phyloP scores from a whole-genome alignment of 2,113 vertebrate species.

The Cynoglossus semilaevis region DNA sequence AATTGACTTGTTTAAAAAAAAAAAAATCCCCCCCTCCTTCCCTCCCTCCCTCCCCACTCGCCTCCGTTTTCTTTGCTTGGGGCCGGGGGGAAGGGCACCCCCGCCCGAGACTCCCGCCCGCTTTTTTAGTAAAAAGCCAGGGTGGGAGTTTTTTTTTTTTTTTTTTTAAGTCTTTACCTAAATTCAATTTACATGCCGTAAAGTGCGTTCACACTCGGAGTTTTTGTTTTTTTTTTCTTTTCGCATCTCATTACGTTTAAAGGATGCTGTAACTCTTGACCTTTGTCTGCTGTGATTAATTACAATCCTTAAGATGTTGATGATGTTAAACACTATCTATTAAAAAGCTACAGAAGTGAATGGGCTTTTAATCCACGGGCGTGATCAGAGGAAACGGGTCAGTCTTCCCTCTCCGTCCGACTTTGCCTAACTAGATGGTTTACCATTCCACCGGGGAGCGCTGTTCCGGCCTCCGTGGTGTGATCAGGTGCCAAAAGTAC shows the following conservation, averaged over 20 bases:
- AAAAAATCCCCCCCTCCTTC: no score
- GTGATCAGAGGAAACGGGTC: slow-evolving; percentile 27
- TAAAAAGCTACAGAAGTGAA: background rate
- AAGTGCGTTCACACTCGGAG: slow-evolving; percentile 6
- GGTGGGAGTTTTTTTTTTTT: slow-evolving; percentile 13
- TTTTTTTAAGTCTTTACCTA: slow-evolving; percentile 6
- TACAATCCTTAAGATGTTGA: background rate
- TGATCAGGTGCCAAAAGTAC: slow-evolving; percentile 70
- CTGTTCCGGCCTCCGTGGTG: slow-evolving; percentile 61
- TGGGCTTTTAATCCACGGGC: slow-evolving; percentile 1
- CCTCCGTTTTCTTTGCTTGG: slow-evolving; percentile 4
- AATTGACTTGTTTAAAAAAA: background rate
- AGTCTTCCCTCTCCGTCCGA: slow-evolving; percentile 55
- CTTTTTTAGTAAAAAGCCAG: slow-evolving; percentile 8
- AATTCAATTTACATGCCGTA: slow-evolving; percentile 9
- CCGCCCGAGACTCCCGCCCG: slow-evolving; percentile 7
- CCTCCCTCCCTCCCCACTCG: background rate
- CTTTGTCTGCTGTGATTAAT: slow-evolving; percentile 4
- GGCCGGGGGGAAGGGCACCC: background rate
- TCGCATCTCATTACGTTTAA: slow-evolving; percentile 14
- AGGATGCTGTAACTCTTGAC: slow-evolving; percentile 5
- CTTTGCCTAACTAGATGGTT: slow-evolving; percentile 64
- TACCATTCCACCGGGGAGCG: slow-evolving; percentile 66
- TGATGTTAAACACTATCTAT: background rate
- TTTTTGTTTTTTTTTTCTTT: no score